A percentile compares a stretch with the other conserved stretches of the same genome.
Conservation (phyloP, 2,888 invertebrate species). For the Polydrusus cervinus region DNA sequence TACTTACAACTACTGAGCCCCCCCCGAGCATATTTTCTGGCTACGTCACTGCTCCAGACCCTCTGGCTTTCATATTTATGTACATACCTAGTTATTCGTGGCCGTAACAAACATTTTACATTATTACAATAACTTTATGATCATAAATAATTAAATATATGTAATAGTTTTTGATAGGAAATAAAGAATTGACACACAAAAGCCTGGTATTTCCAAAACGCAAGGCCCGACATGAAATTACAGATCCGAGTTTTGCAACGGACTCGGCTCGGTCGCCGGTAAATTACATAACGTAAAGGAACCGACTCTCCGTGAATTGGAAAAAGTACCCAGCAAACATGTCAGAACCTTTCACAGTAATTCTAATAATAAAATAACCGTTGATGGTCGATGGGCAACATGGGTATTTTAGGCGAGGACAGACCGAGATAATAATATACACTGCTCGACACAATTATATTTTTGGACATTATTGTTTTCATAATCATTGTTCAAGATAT, state of each 20-base stretch:
- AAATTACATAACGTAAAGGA: conserved; percentile 11
- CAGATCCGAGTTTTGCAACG: conserved; percentile 13
- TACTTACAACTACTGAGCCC: too few species aligned
- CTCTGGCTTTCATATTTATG: too few species aligned
- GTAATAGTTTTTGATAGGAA: too few species aligned
- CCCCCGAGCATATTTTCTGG: too few species aligned
- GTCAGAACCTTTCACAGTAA: conserved; percentile 15
- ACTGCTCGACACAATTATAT: conserved; percentile 17
- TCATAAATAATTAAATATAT: too few species aligned
- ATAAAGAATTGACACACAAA: neutral
- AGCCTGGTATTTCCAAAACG: conserved; percentile 2
- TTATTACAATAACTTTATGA: too few species aligned
- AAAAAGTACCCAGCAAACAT: conserved; percentile 12
- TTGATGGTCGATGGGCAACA: too few species aligned
- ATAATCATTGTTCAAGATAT: too few species aligned
- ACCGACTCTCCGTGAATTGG: neutral
- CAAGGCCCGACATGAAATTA: neutral
- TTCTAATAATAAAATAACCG: neutral
- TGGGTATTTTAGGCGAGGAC: neutral
- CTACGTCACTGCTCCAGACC: too few species aligned
- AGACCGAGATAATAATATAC: neutral
- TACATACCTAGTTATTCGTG: too few species aligned
- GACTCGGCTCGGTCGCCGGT: neutral
- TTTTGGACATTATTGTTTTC: neutral
- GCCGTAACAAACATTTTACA: too few species aligned